Evolutionary conservation across 2,888 invertebrate species (phyloP).

Genomic region (Acrobeloides nanus): DNA sequence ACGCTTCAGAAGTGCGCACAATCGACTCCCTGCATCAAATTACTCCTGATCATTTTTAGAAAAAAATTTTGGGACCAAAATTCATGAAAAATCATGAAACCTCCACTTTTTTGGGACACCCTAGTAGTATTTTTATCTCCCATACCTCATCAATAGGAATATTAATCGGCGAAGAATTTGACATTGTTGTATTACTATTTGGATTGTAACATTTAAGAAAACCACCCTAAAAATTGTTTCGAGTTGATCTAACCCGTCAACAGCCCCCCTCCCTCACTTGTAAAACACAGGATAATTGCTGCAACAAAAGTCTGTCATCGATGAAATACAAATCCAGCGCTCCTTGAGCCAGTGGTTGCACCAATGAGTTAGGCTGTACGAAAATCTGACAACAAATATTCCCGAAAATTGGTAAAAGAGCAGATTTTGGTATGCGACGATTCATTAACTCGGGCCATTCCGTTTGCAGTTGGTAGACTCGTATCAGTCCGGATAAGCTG

Average conservation of each 20-base stretch:
- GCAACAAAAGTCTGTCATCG: constrained; percentile 21
- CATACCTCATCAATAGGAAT: constrained; percentile 17
- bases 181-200: constrained; percentile 7
- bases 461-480: constrained; percentile 9
- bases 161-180: constrained; percentile 10
- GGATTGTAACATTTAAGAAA: constrained; percentile 21
- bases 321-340: constrained; percentile 18
- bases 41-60: too few species aligned
- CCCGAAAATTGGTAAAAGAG: constrained; percentile 21
- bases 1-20: too few species aligned
- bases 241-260: not conserved
- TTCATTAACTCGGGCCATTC: constrained; percentile 7
- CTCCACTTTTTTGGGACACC: too few species aligned
- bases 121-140: too few species aligned
- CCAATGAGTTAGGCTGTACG: constrained; percentile 18
- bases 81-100: too few species aligned
- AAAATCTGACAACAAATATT: constrained; percentile 12
- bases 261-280: too few species aligned
- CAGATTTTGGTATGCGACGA: constrained; percentile 7
- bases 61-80: too few species aligned
- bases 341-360: constrained; percentile 22
- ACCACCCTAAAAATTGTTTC: constrained; percentile 13
- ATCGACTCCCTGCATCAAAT: too few species aligned
- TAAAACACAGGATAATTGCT: constrained; percentile 16
- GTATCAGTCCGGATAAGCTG: constrained; percentile 6